A percentile compares a stretch with the other conserved stretches of the same genome.
phyloP scores from a whole-genome alignment of 2,797 vertebrate species.

The Sebastes iracundus region DNA sequence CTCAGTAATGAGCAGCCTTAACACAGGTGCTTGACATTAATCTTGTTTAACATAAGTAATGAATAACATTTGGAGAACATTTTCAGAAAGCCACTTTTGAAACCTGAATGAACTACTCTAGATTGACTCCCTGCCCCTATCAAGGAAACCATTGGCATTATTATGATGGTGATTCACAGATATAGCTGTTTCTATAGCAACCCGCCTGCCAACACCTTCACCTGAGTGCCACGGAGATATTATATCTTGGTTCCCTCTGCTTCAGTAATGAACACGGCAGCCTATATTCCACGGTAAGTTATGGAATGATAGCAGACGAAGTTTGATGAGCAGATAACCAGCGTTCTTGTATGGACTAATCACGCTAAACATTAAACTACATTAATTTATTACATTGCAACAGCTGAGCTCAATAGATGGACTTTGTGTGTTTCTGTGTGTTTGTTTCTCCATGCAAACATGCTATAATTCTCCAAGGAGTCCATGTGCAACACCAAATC shows the following conservation, averaged over 20 bases:
- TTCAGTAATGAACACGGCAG: not conserved
- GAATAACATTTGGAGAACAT: not conserved
- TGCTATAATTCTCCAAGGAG: not conserved
- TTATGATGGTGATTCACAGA: slow-evolving; percentile 7
- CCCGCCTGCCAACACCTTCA: slow-evolving; percentile 30
- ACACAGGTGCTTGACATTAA: slow-evolving; percentile 33
- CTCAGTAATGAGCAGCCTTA: slow-evolving; percentile 32
- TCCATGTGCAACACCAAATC: slow-evolving; percentile 21
- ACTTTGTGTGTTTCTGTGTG: not conserved
- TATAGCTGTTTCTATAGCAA: slow-evolving; percentile 42
- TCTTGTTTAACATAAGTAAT: slow-evolving; percentile 18
- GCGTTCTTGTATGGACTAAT: not conserved
- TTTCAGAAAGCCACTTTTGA: not conserved
- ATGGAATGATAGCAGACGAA: not conserved
- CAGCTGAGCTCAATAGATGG: not conserved
- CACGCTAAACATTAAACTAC: not conserved
- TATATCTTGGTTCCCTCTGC: not conserved
- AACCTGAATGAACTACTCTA: not conserved
- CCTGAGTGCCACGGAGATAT: not conserved
- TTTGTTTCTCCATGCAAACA: slow-evolving; percentile 7
- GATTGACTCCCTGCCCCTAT: not conserved
- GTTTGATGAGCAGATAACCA: not conserved
- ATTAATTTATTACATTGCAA: not conserved
- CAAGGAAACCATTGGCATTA: not conserved
- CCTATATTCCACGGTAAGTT: not conserved